phyloP scores from a whole-genome alignment of 1,140 invertebrate genomes.

The Aradophagus sp. region DNA sequence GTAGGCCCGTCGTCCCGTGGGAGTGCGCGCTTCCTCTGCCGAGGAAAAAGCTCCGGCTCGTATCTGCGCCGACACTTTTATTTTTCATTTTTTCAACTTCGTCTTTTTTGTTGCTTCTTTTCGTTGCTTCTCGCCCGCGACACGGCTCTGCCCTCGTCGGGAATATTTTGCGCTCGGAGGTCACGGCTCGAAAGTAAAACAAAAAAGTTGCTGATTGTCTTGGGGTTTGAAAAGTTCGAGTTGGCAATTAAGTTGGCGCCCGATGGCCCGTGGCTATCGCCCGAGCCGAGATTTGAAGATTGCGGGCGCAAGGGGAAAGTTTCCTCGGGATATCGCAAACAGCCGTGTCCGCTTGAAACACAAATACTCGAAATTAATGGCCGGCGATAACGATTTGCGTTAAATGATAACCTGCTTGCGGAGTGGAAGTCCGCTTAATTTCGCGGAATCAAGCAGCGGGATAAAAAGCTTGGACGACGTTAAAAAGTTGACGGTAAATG shows the following conservation, averaged over 20 bases:
- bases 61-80: conserved; percentile 29
- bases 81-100: conserved; percentile 35
- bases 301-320: too few relatives aligned
- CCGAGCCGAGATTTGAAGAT: conserved; percentile 13
- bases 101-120: conserved; percentile 23
- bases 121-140: too few relatives aligned
- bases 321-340: conserved; percentile 16
- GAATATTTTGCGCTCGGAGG: conserved; percentile 19
- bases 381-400: conserved; percentile 17
- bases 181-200: neutral
- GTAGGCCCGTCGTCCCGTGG: conserved; percentile 47
- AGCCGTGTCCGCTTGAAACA: conserved; percentile 22
- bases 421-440: conserved; percentile 4
- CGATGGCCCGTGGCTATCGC: conserved; percentile 25
- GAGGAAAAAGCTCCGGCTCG: conserved; percentile 30
- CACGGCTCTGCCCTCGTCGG: neutral
- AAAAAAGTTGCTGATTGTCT: conserved; percentile 10
- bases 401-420: conserved; percentile 6
- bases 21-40: conserved; percentile 37
- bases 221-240: conserved; percentile 25
- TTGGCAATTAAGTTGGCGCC: conserved; percentile 37
- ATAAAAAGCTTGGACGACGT: neutral
- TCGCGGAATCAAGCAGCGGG: conserved; percentile 13
- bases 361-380: conserved; percentile 33
- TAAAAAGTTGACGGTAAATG: conserved; percentile 44